Conservation (phyloP, 1,140 invertebrate genomes). For the Melipona quadrifasciata region DNA sequence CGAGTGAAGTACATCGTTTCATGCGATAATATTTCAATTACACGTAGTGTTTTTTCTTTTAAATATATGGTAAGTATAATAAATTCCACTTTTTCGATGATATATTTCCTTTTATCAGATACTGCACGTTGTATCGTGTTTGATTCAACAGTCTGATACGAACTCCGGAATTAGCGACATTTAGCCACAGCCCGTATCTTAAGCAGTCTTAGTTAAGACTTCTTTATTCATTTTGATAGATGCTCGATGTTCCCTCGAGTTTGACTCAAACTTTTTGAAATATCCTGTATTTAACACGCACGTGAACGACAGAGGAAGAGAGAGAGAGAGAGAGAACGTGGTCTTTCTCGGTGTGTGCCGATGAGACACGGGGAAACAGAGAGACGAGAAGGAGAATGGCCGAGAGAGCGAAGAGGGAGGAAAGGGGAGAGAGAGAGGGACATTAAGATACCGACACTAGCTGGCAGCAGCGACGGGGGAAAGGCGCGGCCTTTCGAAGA, state of each 20-base stretch:
- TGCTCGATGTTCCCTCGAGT: background rate
- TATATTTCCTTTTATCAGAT: too few relatives aligned
- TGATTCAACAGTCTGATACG: background rate
- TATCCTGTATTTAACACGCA: background rate
- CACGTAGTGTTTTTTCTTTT: background rate
- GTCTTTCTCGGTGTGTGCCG: background rate
- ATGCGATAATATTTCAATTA: background rate
- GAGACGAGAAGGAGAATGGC: conserved; percentile 34
- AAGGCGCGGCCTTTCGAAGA: conserved; percentile 44
- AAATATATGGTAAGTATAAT: background rate
- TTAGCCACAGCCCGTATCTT: background rate
- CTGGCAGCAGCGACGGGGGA: conserved; percentile 64
- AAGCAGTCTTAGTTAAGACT: too few relatives aligned
- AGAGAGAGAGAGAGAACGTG: background rate
- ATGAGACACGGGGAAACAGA: conserved; percentile 35
- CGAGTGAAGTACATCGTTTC: background rate
- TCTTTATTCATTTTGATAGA: background rate
- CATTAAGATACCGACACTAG: conserved; percentile 78
- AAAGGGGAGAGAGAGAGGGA: conserved; percentile 50
- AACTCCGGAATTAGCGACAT: background rate
- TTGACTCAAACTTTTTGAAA: background rate
- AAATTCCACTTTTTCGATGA: background rate
- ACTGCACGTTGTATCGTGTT: background rate
- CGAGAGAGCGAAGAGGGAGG: background rate
- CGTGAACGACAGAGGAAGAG: background rate